Base-by-base conservation (phyloP, 2,888 invertebrate genomes). In the Drosophila recens region DNA sequence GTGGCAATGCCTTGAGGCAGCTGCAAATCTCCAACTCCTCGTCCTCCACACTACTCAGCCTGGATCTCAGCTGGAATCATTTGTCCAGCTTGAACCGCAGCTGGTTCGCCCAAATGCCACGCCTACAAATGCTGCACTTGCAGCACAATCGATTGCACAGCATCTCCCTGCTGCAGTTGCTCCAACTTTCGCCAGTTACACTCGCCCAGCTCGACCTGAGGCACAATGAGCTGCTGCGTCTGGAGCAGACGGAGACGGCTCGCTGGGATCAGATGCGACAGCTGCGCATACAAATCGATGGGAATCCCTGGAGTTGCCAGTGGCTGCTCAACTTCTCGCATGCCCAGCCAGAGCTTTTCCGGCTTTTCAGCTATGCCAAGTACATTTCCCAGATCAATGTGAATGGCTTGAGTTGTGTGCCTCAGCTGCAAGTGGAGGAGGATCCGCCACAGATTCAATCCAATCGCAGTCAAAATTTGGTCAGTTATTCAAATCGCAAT, bases 381-480 rank as follows among this genome's bases (percentile, higher is more conserved):
- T 92, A 88, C 45, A 91, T 92, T 53, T 91, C 91, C 5, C 90
- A 90, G 67, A 91, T 92, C 36, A 92, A 92, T 80, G 92, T 92
- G 0, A 92, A 92, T 63, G 92, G 92, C 0, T 61, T 92, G 11
- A 90, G 90, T 30, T 92, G 92, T 30, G 51, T n/a, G 15, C 88
- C 90, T 0, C 85, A 83, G 20, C 74, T 8, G 8, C 8, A 30
- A 30, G 30, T 84, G 17, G 54, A 69, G n/a, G 54, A 76, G 11
- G 57, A 56, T 48, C 3, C 10, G 13, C 13, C n/a, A 53, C 3
- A 5, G 2, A 1, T 10, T 40, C 23, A 48, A 51, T 4, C 27
- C 8, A 73, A 42, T 45, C 15, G 5, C 15, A 75, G 45, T 42
- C 45, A 45, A 5, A 20, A 40, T 34, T 36, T 43, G 27, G 34